These are phyloP conservation scores for Carlito syrichta DNA, from an alignment of 2,113 vertebrate species.

Conservation along the genomic window DNA sequence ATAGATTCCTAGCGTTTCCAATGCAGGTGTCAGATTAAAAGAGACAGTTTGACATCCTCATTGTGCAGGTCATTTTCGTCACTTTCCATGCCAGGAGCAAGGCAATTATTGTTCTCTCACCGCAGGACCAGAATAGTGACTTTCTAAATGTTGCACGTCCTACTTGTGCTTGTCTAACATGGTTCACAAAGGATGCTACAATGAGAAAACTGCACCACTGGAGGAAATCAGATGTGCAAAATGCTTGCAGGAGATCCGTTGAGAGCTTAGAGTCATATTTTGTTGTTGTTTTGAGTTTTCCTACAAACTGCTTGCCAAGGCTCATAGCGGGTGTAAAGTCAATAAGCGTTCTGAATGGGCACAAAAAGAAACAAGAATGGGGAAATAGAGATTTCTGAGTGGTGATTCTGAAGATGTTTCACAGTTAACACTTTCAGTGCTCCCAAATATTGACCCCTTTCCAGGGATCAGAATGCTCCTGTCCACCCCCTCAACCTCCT, in stretches of 20 bases:
- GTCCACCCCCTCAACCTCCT: neutral
- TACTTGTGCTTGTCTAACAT: neutral
- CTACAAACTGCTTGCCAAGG: neutral
- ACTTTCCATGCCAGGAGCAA: neutral
- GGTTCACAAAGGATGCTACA: neutral
- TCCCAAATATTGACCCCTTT: neutral
- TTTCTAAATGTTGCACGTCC: neutral
- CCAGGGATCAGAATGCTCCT: neutral
- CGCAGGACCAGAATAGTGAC: neutral
- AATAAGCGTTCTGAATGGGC: rapidly evolving
- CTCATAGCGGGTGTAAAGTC: neutral
- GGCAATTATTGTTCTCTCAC: neutral
- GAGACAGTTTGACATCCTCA: slow-evolving; percentile 28
- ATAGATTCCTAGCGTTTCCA: slow-evolving; percentile 35
- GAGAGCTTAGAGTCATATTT: neutral
- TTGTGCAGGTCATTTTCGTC: neutral
- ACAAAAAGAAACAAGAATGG: neutral
- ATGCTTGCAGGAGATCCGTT: neutral
- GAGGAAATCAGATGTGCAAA: neutral
- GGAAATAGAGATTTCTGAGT: neutral
- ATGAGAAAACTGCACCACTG: rapidly evolving
- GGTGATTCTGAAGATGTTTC: neutral
- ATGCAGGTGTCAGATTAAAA: neutral
- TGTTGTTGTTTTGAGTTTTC: neutral
- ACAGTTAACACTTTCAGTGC: neutral